Percentiles rank a stretch among this genome's conserved stretches.
Conservation (phyloP, 2,797 vertebrate species). For the Takifugu ocellatus region DNA sequence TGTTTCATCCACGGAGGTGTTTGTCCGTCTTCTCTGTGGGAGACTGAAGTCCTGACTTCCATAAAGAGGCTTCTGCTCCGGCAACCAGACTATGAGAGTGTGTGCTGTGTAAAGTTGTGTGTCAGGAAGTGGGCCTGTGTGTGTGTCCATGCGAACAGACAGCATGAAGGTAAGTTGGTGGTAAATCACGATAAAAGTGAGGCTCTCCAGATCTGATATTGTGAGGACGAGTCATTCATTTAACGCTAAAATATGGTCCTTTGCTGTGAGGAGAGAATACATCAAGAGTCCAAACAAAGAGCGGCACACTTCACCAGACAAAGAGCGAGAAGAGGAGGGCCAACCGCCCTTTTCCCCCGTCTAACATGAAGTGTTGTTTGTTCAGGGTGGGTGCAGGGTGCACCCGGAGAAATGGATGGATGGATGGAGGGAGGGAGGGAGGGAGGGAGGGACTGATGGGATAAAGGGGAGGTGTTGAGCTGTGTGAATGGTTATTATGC, state of each 20-base stretch:
- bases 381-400: constrained; percentile 72
- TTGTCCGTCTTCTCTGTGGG: constrained; percentile 49
- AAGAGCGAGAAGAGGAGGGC: constrained; percentile 65
- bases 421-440: constrained; percentile 26
- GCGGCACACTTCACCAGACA: constrained; percentile 77
- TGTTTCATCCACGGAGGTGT: constrained; percentile 44
- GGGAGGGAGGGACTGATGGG: constrained; percentile 29
- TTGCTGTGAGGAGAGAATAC: constrained; percentile 58
- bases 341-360: constrained; percentile 55
- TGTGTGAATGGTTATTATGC: constrained; percentile 63
- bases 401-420: constrained; percentile 49
- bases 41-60: constrained; percentile 35
- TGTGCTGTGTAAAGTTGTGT: constrained; percentile 33
- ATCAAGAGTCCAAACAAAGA: constrained; percentile 69
- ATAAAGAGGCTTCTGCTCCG: constrained; percentile 29
- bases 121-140: constrained; percentile 14
- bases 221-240: constrained; percentile 70
- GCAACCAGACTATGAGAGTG: constrained; percentile 29
- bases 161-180: constrained; percentile 33
- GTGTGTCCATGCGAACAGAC: constrained; percentile 40
- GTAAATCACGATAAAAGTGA: constrained; percentile 63
- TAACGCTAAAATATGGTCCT: constrained; percentile 71
- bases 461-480: constrained; percentile 22
- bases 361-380: constrained; percentile 67
- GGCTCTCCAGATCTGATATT: constrained; percentile 55